phyloP scores from a whole-genome alignment of 2,113 vertebrate genomes.

The Phrynocephalus versicolor region DNA sequence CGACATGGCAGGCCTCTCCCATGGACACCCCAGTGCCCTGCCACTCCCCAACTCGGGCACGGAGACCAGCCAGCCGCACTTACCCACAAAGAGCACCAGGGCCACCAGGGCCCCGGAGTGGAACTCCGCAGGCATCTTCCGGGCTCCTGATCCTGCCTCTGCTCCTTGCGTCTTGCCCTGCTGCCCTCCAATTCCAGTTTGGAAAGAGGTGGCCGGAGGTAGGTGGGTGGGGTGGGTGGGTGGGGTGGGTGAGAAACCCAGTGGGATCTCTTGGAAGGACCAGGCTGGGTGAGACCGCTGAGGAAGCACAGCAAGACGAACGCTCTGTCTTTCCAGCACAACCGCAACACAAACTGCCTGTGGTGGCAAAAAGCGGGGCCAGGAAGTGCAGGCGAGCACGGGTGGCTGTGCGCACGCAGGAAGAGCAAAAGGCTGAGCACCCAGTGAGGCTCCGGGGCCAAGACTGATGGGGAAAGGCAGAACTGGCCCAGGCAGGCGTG shows the following conservation, averaged over 20 bases:
- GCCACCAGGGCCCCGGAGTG: constrained; percentile 42
- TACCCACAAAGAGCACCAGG: constrained; percentile 50
- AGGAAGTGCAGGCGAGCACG: constrained; percentile 51
- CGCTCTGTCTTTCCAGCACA: constrained; percentile 35
- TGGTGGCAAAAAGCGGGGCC: constrained; percentile 3
- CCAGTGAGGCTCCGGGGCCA: neutral
- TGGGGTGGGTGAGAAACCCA: neutral
- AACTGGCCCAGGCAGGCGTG: too few species aligned
- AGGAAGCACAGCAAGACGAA: neutral
- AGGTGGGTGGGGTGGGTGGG: neutral
- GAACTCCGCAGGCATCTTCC: constrained; percentile 25
- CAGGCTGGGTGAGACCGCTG: too few species aligned
- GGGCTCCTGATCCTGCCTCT: neutral
- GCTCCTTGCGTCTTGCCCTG: neutral
- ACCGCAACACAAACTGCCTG: rapidly evolving
- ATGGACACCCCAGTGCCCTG: too few species aligned
- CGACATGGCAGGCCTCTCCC: neutral
- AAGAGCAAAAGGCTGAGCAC: neutral
- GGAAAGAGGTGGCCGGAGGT: neutral
- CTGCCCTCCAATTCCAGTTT: rapidly evolving
- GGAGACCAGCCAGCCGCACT: constrained; percentile 33
- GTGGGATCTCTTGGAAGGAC: constrained; percentile 30
- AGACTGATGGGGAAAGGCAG: too few species aligned
- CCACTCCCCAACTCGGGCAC: neutral
- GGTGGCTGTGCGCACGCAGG: neutral